phyloP scores from a whole-genome alignment of 1,140 invertebrate genomes.

The Camponotus floridanus region DNA sequence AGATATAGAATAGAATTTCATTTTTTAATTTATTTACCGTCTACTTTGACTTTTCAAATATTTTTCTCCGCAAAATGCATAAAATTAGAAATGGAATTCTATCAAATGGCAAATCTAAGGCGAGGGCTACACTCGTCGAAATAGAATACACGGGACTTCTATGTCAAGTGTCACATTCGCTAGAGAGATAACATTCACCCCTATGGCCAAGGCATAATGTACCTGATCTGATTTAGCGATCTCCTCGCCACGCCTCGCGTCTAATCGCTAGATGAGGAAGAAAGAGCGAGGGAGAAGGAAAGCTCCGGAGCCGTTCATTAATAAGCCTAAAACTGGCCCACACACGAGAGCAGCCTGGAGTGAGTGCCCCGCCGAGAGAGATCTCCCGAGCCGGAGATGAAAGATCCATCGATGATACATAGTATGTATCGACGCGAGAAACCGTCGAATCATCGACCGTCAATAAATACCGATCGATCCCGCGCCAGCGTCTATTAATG shows the following conservation, averaged over 20 bases:
- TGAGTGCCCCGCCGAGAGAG: constrained; percentile 57
- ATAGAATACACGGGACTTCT: background rate
- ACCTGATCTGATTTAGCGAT: constrained; percentile 84
- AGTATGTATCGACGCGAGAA: constrained; percentile 69
- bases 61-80: too few species aligned
- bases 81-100: too few species aligned
- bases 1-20: too few species aligned
- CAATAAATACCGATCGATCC: constrained; percentile 86
- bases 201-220: constrained; percentile 21
- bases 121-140: background rate
- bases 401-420: constrained; percentile 62
- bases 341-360: constrained; percentile 70
- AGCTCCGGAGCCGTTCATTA: constrained; percentile 79
- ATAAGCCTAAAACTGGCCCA: constrained; percentile 83
- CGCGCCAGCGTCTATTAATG: constrained; percentile 81
- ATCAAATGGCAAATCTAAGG: background rate
- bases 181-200: background rate
- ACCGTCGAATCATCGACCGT: constrained; percentile 83
- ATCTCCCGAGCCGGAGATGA: constrained; percentile 49
- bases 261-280: constrained; percentile 81
- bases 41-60: too few species aligned
- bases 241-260: constrained; percentile 84
- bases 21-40: too few species aligned
- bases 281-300: constrained; percentile 29
- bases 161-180: background rate